Conservation (phyloP, 2,797 vertebrate genomes). For the Sebastes steindachneri region DNA sequence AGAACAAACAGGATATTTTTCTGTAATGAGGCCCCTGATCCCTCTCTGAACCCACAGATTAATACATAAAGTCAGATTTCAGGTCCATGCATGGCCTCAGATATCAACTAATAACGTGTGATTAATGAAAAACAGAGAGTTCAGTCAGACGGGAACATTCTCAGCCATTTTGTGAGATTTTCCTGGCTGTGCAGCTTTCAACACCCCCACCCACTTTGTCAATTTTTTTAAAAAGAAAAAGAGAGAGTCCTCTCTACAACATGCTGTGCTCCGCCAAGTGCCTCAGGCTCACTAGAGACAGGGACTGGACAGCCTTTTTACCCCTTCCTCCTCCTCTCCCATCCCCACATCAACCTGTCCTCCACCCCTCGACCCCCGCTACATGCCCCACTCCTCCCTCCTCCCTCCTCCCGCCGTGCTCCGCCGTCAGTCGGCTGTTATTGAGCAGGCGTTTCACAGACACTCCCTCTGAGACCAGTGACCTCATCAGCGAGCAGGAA, state of each 20-base stretch:
- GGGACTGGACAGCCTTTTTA: conserved; percentile 17
- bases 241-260: conserved; percentile 62
- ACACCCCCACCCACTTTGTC: conserved; percentile 41
- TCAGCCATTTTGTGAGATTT: conserved; percentile 67
- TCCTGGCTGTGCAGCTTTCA: conserved; percentile 59
- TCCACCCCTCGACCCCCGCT: conserved; percentile 39
- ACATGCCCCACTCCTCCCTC: conserved; percentile 34
- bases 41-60: conserved; percentile 49
- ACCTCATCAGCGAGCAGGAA: conserved; percentile 88
- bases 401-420: conserved; percentile 31
- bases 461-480: conserved; percentile 82
- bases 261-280: conserved; percentile 59
- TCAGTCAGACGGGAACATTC: conserved; percentile 52
- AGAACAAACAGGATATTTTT: no score
- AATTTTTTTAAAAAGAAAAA: conserved; percentile 24
- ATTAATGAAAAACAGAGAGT: conserved; percentile 52
- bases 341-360: conserved; percentile 63
- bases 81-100: background rate
- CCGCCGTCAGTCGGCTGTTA: conserved; percentile 63
- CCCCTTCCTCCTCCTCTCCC: background rate
- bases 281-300: conserved; percentile 56
- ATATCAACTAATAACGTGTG: conserved; percentile 27
- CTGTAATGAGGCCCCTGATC: conserved; percentile 23
- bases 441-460: conserved; percentile 81
- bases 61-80: conserved; percentile 14